A percentile compares a stretch with the other conserved stretches of the same genome.
phyloP scores from a whole-genome alignment of 2,113 vertebrate species.

The Apistogramma diplotaenia region DNA sequence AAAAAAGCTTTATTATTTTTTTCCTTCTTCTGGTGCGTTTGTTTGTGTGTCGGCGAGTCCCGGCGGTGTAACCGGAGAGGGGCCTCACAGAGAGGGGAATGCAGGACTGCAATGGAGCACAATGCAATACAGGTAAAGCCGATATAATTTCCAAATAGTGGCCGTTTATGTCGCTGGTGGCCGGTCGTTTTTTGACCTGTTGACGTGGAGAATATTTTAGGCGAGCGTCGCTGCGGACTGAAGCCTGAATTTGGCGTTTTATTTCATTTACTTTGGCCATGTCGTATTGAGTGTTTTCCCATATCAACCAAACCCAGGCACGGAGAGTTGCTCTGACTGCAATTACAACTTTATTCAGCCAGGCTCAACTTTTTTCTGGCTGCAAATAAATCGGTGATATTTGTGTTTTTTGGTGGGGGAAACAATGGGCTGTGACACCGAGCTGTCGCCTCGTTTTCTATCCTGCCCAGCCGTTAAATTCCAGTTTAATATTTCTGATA shows the following conservation, averaged over 20 bases:
- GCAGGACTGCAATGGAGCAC: slow-evolving; percentile 83
- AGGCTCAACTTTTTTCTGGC: slow-evolving; percentile 62
- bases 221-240: slow-evolving; percentile 2
- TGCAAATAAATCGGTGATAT: slow-evolving; percentile 20
- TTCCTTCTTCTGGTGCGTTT: slow-evolving; percentile 61
- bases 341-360: slow-evolving; percentile 73
- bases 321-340: slow-evolving; percentile 58
- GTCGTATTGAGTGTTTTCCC: slow-evolving; percentile 76
- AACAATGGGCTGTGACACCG: neutral
- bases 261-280: slow-evolving; percentile 45
- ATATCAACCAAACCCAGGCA: slow-evolving; percentile 38
- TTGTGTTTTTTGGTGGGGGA: neutral
- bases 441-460: neutral
- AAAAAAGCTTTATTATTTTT: neutral
- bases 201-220: slow-evolving; percentile 8
- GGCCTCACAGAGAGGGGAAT: slow-evolving; percentile 79
- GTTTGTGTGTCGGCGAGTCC: slow-evolving; percentile 79
- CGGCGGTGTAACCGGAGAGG: slow-evolving; percentile 83
- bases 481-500: slow-evolving; percentile 68
- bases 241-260: neutral
- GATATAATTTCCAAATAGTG: slow-evolving; percentile 55
- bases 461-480: slow-evolving; percentile 17
- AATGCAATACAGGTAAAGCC: slow-evolving; percentile 82
- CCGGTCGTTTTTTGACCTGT: neutral
- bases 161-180: neutral